A percentile compares a stretch with the other conserved stretches of the same genome.
Conservation (phyloP, 2,113 vertebrate species). For the Manacus vitellinus region DNA sequence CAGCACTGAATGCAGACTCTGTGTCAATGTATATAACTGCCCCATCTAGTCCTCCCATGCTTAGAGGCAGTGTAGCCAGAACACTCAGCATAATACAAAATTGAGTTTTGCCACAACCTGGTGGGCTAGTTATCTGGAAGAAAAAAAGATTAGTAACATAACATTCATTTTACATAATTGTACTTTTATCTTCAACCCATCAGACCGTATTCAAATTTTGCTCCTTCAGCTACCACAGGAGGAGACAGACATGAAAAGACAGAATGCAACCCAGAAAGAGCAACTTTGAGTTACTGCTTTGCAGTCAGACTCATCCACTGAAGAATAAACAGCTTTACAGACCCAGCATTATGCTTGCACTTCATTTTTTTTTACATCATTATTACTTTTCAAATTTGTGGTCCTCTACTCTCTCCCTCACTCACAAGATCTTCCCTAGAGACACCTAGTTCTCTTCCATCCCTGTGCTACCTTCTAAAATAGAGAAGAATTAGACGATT, state of each 20-base stretch:
- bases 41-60: slow-evolving; percentile 81
- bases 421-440: not conserved
- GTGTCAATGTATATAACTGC: slow-evolving; percentile 84
- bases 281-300: not conserved
- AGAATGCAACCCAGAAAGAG: not conserved
- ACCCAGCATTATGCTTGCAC: not conserved
- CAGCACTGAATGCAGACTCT: slow-evolving; percentile 84
- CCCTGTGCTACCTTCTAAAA: not conserved
- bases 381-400: not conserved
- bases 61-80: slow-evolving; percentile 79
- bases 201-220: not conserved
- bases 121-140: slow-evolving; percentile 82
- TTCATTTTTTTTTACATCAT: not conserved
- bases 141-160: not conserved
- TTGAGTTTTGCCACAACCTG: slow-evolving; percentile 88
- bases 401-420: not conserved
- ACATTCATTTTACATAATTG: not conserved
- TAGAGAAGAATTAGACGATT: not conserved
- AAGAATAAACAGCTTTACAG: not conserved
- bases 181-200: not conserved
- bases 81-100: slow-evolving; percentile 86
- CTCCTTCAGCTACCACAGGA: not conserved
- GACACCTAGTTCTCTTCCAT: not conserved
- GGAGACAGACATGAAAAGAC: not conserved
- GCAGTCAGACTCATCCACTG: not conserved